Percentiles rank a stretch among this genome's conserved stretches.
Evolutionary conservation across 2,888 invertebrate genomes (phyloP).

Genomic region (Endotricha flammealis): DNA sequence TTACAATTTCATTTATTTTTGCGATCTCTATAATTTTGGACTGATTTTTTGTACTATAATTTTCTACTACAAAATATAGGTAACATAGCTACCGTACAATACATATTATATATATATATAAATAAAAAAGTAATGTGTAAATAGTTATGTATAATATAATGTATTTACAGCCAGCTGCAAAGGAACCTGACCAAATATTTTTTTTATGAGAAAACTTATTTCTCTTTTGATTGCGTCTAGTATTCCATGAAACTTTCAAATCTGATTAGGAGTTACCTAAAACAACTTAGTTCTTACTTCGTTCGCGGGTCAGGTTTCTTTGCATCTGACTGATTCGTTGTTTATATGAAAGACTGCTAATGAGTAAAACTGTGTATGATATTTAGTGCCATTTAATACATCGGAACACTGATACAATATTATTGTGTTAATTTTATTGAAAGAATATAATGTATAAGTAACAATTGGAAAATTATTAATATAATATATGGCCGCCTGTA

Average conservation of each 20-base stretch:
- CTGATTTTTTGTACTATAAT: constrained; percentile 44
- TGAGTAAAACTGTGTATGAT: constrained; percentile 1
- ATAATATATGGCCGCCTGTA: constrained; percentile 6
- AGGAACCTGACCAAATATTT: no score
- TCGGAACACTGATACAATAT: constrained; percentile 1
- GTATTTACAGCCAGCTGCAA: no score
- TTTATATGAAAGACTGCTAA: constrained; percentile 8
- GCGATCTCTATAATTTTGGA: constrained; percentile 53
- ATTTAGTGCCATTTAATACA: constrained; percentile 9
- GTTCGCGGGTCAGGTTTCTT: no score
- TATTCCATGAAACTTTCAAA: no score
- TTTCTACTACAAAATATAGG: constrained; percentile 2
- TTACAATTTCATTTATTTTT: constrained; percentile 40
- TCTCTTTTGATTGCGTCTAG: no score
- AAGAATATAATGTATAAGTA: neutral
- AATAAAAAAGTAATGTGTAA: no score
- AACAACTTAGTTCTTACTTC: no score
- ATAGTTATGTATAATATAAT: constrained; percentile 3
- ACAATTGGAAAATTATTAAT: no score
- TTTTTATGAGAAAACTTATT: no score
- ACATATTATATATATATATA: constrained; percentile 7
- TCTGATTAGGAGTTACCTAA: no score
- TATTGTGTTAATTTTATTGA: constrained; percentile 1
- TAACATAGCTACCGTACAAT: constrained; percentile 4
- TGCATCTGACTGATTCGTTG: constrained; percentile 2